Evolutionary conservation across 2,797 vertebrate species (phyloP).

Genomic region (Delichon dasypus): DNA sequence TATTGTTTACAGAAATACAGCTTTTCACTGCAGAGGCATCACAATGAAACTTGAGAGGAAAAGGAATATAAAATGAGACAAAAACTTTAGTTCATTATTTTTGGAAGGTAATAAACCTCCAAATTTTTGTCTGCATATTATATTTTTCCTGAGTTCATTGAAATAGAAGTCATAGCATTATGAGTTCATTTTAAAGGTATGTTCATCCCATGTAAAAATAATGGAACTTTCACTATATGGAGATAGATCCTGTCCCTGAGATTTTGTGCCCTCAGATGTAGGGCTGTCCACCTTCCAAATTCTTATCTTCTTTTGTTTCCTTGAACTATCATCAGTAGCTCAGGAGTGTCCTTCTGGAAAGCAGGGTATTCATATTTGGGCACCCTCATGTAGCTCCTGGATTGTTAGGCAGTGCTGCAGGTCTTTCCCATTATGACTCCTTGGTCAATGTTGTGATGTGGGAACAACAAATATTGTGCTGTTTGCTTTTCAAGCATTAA

Average conservation of each 20-base stretch:
- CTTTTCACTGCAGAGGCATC: slow-evolving; percentile 28
- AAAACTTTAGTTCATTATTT: not conserved
- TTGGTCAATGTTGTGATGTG: not conserved
- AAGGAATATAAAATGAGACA: slow-evolving; percentile 41
- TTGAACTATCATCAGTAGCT: not conserved
- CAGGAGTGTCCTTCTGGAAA: not conserved
- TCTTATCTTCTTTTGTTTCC: not conserved
- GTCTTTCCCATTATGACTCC: not conserved
- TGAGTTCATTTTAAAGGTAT: not conserved
- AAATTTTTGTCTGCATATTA: not conserved
- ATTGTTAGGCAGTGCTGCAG: not conserved
- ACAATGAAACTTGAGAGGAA: slow-evolving; percentile 1
- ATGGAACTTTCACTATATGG: rapidly evolving
- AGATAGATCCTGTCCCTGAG: not conserved
- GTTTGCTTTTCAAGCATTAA: not conserved
- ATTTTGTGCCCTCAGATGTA: not conserved
- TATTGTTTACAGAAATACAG: slow-evolving; percentile 66
- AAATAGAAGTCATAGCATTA: not conserved
- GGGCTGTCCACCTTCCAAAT: not conserved
- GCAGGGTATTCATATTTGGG: not conserved
- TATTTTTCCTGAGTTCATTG: not conserved
- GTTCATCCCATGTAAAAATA: not conserved
- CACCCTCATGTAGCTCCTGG: not conserved
- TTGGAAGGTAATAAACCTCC: slow-evolving; percentile 14
- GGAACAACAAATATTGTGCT: not conserved